Evolutionary conservation across 2,888 invertebrate genomes (phyloP).

Genomic region (Zhuqinia jingwanae): DNA sequence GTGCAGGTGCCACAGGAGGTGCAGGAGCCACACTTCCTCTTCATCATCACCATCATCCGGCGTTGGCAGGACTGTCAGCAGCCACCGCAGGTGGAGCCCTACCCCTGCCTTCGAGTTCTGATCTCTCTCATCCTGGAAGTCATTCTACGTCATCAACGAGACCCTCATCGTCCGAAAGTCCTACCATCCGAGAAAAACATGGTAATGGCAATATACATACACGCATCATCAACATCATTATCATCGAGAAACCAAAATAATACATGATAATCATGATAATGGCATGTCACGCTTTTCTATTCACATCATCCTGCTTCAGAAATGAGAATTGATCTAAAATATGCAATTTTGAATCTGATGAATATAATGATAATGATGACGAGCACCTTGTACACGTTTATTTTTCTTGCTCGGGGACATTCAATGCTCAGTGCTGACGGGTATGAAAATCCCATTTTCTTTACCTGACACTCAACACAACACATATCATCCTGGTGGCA

Average conservation of each 20-base stretch:
- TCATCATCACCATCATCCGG: conserved; percentile 71
- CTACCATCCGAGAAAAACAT: conserved; percentile 77
- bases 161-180: conserved; percentile 79
- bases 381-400: neutral
- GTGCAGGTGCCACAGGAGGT: conserved; percentile 77
- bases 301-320: conserved; percentile 35
- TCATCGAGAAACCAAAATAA: too few species aligned
- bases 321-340: conserved; percentile 69
- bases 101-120: conserved; percentile 80
- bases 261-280: conserved; percentile 9
- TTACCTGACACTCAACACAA: conserved; percentile 57
- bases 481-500: conserved; percentile 26
- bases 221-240: too few species aligned
- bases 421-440: conserved; percentile 62
- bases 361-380: too few species aligned
- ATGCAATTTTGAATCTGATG: conserved; percentile 50
- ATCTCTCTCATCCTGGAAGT: conserved; percentile 80
- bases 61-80: conserved; percentile 75
- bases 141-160: conserved; percentile 78
- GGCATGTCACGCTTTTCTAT: conserved; percentile 44
- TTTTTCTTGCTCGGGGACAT: conserved; percentile 47
- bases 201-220: conserved; percentile 57
- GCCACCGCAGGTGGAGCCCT: conserved; percentile 75
- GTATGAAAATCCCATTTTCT: conserved; percentile 74
- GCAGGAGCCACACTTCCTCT: conserved; percentile 80